Evolutionary conservation across 2,113 vertebrate genomes (phyloP).

Genomic region (Elgaria multicarinata): DNA sequence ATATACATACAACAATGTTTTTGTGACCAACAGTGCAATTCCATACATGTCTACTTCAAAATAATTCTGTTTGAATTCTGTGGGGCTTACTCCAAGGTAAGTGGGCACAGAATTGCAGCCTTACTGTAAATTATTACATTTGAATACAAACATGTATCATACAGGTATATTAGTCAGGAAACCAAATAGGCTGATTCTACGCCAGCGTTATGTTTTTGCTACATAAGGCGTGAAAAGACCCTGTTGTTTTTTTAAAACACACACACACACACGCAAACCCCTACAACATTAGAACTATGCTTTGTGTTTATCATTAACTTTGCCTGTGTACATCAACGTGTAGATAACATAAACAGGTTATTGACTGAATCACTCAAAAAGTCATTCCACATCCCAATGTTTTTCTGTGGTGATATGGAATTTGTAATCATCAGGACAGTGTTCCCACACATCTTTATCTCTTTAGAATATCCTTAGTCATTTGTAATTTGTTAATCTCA

Average conservation of each 20-base stretch:
- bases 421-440: not conserved
- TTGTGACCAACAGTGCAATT: no score
- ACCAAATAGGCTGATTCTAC: not conserved
- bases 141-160: not conserved
- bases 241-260: no score
- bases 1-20: no score
- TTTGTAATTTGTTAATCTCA: not conserved
- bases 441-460: no score
- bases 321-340: not conserved
- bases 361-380: not conserved
- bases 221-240: not conserved
- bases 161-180: not conserved
- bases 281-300: not conserved
- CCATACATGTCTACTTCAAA: no score
- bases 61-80: no score
- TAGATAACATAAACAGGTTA: not conserved
- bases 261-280: no score
- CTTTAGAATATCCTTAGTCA: not conserved
- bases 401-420: not conserved
- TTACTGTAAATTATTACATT: no score
- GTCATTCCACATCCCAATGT: no score
- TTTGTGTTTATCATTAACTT: not conserved
- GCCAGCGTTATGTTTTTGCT: not conserved
- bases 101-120: no score
- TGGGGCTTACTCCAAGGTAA: no score